phyloP scores from a whole-genome alignment of 2,113 vertebrate genomes.

The Nannospalax galili region DNA sequence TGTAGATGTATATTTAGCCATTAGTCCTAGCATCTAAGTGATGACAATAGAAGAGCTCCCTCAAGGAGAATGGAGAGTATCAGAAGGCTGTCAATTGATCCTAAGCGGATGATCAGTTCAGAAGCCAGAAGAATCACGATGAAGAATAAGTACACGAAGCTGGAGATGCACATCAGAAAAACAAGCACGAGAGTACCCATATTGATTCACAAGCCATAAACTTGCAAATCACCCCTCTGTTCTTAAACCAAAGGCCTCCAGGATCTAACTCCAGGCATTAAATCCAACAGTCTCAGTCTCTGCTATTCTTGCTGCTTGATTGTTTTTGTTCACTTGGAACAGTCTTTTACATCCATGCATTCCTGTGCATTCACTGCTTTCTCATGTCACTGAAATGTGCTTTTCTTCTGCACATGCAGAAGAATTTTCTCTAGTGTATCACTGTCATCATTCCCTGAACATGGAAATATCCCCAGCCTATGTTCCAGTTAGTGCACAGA shows the following conservation, averaged over 20 bases:
- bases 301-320: neutral
- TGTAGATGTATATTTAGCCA: neutral
- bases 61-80: constrained; percentile 1
- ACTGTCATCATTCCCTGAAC: neutral
- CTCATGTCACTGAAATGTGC: neutral
- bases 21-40: constrained; percentile 31
- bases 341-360: fast-evolving
- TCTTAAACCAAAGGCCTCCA: neutral
- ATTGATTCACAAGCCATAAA: constrained; percentile 1
- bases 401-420: neutral
- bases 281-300: neutral
- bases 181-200: neutral
- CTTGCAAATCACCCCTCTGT: neutral
- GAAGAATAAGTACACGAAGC: neutral
- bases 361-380: neutral
- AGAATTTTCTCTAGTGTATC: neutral
- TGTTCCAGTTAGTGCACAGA: neutral
- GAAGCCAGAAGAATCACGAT: neutral
- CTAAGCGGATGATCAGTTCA: constrained; percentile 7
- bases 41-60: constrained; percentile 2
- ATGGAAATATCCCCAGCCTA: neutral
- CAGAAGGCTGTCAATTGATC: neutral
- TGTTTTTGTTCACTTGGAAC: neutral
- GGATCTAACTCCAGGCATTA: neutral
- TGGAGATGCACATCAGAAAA: neutral